phyloP scores from a whole-genome alignment of 1,140 invertebrate species.

The Lepidostoma basale region DNA sequence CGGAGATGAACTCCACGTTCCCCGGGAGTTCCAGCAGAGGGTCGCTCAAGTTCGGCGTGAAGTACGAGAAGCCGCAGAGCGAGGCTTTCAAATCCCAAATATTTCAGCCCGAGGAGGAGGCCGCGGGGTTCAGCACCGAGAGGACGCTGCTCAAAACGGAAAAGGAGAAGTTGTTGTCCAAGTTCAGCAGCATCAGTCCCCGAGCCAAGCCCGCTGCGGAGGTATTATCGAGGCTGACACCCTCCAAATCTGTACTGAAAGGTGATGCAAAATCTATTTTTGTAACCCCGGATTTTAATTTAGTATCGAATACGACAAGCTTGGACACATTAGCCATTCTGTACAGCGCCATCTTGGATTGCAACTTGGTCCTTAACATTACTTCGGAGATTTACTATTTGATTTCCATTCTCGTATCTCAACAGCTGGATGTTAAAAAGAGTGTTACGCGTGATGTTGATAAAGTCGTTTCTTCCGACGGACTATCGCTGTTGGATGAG shows the following conservation, averaged over 20 bases:
- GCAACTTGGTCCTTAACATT: constrained; percentile 55
- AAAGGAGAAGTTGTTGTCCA: constrained; percentile 57
- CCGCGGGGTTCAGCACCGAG: constrained; percentile 53
- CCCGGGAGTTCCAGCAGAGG: constrained; percentile 47
- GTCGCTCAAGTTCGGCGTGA: constrained; percentile 46
- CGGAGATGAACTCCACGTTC: constrained; percentile 49
- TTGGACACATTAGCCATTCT: constrained; percentile 53
- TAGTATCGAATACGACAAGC: constrained; percentile 51
- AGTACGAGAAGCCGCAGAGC: constrained; percentile 49
- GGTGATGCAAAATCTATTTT: constrained; percentile 50
- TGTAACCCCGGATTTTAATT: constrained; percentile 49
- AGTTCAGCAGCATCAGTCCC: constrained; percentile 56
- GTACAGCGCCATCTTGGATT: constrained; percentile 54
- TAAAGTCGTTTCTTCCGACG: not conserved
- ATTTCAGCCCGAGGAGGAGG: constrained; percentile 51
- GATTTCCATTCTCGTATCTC: constrained; percentile 55
- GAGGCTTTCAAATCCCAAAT: constrained; percentile 54
- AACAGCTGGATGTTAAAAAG: constrained; percentile 48
- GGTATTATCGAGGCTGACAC: constrained; percentile 7
- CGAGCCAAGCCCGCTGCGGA: constrained; percentile 10
- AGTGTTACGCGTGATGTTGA: not conserved
- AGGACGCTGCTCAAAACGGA: constrained; percentile 56
- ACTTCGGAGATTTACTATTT: constrained; percentile 57
- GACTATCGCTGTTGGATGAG: not conserved
- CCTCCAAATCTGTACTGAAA: constrained; percentile 9